phyloP scores from a whole-genome alignment of 2,888 invertebrate genomes.

The Nesidiocoris tenuis region DNA sequence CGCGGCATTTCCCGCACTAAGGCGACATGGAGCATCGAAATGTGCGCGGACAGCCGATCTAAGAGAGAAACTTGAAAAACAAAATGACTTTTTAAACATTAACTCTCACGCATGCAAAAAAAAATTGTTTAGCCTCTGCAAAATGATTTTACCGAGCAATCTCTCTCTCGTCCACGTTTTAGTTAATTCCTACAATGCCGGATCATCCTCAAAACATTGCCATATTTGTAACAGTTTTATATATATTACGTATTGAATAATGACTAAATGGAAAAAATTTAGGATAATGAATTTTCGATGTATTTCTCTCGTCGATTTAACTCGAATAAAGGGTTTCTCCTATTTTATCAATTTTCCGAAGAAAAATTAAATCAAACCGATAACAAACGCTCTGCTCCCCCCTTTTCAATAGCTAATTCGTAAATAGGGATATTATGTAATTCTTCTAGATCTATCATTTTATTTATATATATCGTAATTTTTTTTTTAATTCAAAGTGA shows the following conservation, averaged over 20 bases:
- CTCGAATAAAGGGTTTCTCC: neutral
- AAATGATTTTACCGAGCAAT: too few species aligned
- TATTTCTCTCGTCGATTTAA: neutral
- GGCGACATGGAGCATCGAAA: neutral
- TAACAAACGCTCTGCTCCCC: neutral
- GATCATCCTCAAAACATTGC: neutral
- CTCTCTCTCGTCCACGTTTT: neutral
- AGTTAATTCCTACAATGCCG: neutral
- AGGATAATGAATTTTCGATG: neutral
- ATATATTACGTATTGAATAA: neutral
- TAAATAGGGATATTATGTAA: slow-evolving; percentile 31
- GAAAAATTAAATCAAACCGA: too few species aligned
- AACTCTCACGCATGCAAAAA: too few species aligned
- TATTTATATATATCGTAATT: slow-evolving; percentile 42
- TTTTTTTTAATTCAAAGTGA: slow-evolving; percentile 20
- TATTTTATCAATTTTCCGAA: neutral
- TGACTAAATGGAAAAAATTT: neutral
- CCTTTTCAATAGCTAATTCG: slow-evolving; percentile 24
- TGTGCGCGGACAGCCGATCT: neutral
- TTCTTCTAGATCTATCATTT: slow-evolving; percentile 40
- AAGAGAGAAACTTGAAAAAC: neutral
- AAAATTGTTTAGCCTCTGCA: too few species aligned
- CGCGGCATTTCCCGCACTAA: neutral
- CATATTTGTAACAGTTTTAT: neutral
- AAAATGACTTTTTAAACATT: neutral